Base-by-base conservation (phyloP, 2,888 invertebrate genomes). In the Trissolcus japonicus region DNA sequence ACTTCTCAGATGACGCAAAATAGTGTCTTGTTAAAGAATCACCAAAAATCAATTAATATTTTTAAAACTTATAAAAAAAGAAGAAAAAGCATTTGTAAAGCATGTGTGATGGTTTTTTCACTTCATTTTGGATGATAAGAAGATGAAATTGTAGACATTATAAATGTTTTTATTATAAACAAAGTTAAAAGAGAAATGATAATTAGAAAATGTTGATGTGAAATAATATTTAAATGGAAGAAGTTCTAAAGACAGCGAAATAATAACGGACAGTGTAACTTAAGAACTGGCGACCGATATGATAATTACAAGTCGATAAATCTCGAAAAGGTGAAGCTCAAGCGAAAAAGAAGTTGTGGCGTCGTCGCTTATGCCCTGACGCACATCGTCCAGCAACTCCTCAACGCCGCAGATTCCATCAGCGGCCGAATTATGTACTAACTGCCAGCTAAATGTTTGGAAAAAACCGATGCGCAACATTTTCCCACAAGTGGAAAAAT, bases 241-340 rank as follows among this genome's bases (percentile, higher is more conserved):
- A 17, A 48, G 16, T 14, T n/a, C 4, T 17, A 9, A 14, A 9
- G 48, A 16, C 48, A 19, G 48, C 55, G 41, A 66, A 74, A 57
- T 50, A 21, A 66, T 66, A 50, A 48, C 41, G 25, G 41, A 19
- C 11, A 3, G 43, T 54, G 14, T 62, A 62, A 62, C 43, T 53
- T 21, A 54, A 14, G 51, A 50, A 68, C 13, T 25, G 46, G 56
- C 19, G 46, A 48, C 29, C 40, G 60, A 68, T 55, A 61, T 68
- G 60, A 48, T 68, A 68, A 68, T 68, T 69, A 56, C 61, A 40
- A n/a, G 50, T 60, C 61, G 21, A 61, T 68, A 60, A 59, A 69
- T 61, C 61, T 50, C 48, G 29, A 7, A 72, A 69, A 69, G 50
- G 60, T 50, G 35, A 60, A 19, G 62, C 54, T 65, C 6, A 25